Evolutionary conservation across 2,797 vertebrate species (phyloP), one percentile per base, ranked within the genome.

Genomic region (Limnodromus scolopaceus): DNA sequence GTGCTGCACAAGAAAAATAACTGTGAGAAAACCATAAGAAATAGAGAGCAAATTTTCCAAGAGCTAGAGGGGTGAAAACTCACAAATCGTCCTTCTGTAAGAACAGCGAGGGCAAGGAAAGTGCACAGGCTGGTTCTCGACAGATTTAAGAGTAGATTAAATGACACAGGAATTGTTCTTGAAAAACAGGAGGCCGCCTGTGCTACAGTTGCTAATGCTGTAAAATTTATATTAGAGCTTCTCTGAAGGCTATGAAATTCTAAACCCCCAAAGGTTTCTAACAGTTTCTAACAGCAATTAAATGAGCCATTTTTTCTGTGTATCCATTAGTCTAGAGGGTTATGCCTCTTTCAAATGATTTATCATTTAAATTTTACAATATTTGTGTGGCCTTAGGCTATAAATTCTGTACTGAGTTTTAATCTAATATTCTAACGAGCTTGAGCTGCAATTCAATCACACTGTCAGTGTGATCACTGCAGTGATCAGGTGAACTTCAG

Each of bases 201-300:
- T 34, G n/a, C 24, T 53, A 86, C 20, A 60, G 71, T n/a, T 70
- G 30, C 28, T 70, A 84, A 92, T 49, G 38, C 6, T 83, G 28
- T 66, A 71, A 87, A 94, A 87, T 65, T 79, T 55, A 61, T 43
- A 55, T 78, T 43, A 53, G 51, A 93, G 53, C n/a, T 86, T 77
- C 51, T 91, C 72, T 86, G 72, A 89, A 69, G 69, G 60, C 77
- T 78, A n/a, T 65, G 45, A 92, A 90, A 53, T 45, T 91, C 71
- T 78, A 84, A 81, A 27, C 2, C 32, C 34, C n/a, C 6, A 28
- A 49, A 84, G 77, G 55, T 76, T 85, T 68, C 54, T 91, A 54
- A 74, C 74, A 49, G 86, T 92, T 86, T 93, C 65, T 74, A 96
- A 87, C 28, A 79, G 87, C 71, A 95, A 91, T 83, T 92, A 95